Conservation (phyloP, 2,113 vertebrate genomes). For the Sorex fumeus region DNA sequence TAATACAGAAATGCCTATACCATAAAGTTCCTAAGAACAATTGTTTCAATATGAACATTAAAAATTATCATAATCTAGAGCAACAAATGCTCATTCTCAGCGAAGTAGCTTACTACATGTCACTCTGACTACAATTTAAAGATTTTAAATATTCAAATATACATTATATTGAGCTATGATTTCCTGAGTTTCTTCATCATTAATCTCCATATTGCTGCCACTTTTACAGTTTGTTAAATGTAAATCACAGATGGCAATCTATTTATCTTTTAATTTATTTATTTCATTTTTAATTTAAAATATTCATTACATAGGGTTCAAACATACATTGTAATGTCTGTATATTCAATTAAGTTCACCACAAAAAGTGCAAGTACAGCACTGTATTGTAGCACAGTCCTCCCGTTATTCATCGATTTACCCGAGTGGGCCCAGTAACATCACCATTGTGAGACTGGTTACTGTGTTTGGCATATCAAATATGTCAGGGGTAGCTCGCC, state of each 20-base stretch:
- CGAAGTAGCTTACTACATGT: not conserved
- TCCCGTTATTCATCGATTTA: too few species aligned
- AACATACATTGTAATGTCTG: not conserved
- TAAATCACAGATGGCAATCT: not conserved
- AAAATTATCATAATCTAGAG: not conserved
- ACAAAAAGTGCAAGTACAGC: not conserved
- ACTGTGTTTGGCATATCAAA: too few species aligned
- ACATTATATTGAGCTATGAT: not conserved
- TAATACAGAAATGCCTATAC: slow-evolving; percentile 48
- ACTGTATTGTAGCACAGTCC: too few species aligned
- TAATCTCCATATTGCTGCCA: not conserved
- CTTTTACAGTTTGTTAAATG: not conserved
- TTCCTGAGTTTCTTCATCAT: not conserved
- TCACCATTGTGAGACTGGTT: too few species aligned
- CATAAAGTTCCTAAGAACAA: slow-evolving; percentile 44
- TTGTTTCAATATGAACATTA: not conserved
- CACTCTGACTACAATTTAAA: not conserved
- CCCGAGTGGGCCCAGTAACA: too few species aligned
- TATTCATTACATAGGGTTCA: not conserved
- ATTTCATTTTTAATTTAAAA: not conserved
- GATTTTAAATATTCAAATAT: not conserved
- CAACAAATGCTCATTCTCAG: not conserved
- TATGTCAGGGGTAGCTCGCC: too few species aligned
- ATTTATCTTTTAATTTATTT: not conserved
- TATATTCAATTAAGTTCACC: not conserved